A percentile compares a stretch with the other conserved stretches of the same genome.
Evolutionary conservation across 2,888 invertebrate genomes (phyloP).

Genomic region (Zygogramma bicolorata): DNA sequence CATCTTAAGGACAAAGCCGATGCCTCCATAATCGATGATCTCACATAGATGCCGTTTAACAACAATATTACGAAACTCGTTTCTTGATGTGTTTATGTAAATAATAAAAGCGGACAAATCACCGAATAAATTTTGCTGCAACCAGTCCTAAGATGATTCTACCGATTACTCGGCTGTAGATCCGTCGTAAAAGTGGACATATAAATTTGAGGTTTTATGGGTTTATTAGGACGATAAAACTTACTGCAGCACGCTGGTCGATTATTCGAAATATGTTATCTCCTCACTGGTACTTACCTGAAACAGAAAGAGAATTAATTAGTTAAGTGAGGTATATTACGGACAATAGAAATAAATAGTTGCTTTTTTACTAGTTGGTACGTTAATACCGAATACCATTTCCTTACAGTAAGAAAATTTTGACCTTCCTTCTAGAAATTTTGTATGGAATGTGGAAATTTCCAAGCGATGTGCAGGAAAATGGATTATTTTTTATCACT

Average conservation of each 20-base stretch:
- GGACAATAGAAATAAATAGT: too few species aligned
- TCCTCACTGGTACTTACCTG: slow-evolving; percentile 23
- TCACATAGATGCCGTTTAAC: slow-evolving; percentile 30
- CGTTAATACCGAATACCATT: too few species aligned
- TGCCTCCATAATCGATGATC: slow-evolving; percentile 21
- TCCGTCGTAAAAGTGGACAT: slow-evolving; percentile 15
- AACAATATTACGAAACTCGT: slow-evolving; percentile 33
- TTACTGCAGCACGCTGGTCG: neutral
- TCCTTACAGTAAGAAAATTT: too few species aligned
- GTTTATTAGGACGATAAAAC: slow-evolving; percentile 26
- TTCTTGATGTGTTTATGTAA: slow-evolving; percentile 41
- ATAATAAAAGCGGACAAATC: slow-evolving; percentile 43
- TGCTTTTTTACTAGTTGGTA: too few species aligned
- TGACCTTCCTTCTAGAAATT: too few species aligned
- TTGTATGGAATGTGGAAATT: too few species aligned
- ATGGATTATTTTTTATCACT: too few species aligned
- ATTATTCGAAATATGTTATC: neutral
- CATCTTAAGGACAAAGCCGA: neutral
- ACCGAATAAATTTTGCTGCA: slow-evolving; percentile 40
- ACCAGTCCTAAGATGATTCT: slow-evolving; percentile 25
- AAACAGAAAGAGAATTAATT: slow-evolving; percentile 16
- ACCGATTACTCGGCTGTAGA: slow-evolving; percentile 12
- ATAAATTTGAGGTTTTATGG: slow-evolving; percentile 31
- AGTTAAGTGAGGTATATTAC: too few species aligned
- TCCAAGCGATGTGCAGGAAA: too few species aligned